Evolutionary conservation across 2,888 invertebrate species (phyloP).

Genomic region (Lycocerus yunnanus): DNA sequence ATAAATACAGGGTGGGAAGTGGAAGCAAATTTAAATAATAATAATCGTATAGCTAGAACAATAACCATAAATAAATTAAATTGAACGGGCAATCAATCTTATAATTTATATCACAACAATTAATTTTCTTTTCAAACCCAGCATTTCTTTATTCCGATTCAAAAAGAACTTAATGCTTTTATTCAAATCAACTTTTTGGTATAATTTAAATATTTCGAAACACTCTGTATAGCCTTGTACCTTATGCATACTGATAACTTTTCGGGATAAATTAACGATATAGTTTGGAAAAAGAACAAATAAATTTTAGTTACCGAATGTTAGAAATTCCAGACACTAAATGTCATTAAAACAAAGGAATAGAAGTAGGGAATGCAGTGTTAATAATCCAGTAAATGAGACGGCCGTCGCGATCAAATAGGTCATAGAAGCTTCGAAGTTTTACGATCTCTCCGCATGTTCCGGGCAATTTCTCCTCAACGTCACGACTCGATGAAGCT

Average conservation of each 20-base stretch:
- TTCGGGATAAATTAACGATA: slow-evolving; percentile 2
- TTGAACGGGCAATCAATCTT: not conserved
- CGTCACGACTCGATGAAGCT: slow-evolving; percentile 53
- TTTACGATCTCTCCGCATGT: slow-evolving; percentile 49
- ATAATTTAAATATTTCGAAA: not conserved
- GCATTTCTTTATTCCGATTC: not conserved
- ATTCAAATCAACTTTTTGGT: not conserved
- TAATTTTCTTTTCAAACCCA: not conserved
- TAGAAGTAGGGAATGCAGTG: slow-evolving; percentile 32
- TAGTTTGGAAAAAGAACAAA: slow-evolving; percentile 7
- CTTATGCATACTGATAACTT: not conserved
- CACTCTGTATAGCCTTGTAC: not conserved
- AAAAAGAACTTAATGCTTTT: not conserved
- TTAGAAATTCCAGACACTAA: slow-evolving; percentile 25
- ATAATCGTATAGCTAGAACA: not conserved
- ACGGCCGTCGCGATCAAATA: slow-evolving; percentile 46
- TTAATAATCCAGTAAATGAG: slow-evolving; percentile 54
- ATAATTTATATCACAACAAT: not conserved
- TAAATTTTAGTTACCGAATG: slow-evolving; percentile 20
- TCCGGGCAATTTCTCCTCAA: slow-evolving; percentile 52
- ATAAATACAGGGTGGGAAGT: slow-evolving; percentile 2
- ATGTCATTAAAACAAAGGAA: slow-evolving; percentile 28
- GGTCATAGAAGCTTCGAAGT: slow-evolving; percentile 47
- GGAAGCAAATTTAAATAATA: slow-evolving; percentile 1
- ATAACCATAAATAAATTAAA: slow-evolving; percentile 1